Evolutionary conservation across 2,113 vertebrate species (phyloP), one percentile per base, ranked within the genome.

Genomic region (Podarcis raffonei): DNA sequence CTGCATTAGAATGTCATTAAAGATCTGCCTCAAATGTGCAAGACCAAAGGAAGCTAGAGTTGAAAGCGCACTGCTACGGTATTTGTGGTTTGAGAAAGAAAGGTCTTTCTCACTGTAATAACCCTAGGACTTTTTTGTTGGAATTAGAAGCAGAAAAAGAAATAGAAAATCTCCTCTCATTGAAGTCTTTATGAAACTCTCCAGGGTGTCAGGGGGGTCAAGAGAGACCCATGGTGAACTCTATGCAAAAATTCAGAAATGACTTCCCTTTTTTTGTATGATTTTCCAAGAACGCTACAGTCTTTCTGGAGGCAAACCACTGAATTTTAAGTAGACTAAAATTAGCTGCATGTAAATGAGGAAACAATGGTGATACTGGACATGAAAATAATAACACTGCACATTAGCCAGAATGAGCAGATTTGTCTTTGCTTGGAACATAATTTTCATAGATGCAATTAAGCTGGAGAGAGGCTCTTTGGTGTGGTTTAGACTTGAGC

Each of bases 21-120:
- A 87, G 32, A 86, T 93, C 22, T 88, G 42, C 72, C 32, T 94
- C 71, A 93, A 94, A 92, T 81, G 30, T 27, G 57, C 7, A 90
- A 86, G 86, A 71, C 0, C 6, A 90, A 92, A 84, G 79, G 22
- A 11, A 89, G 35, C 76, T 27, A 87, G 32, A 90, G 83, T 93
- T 94, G 81, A 89, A 89, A 89, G 87, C 27, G 59, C 83, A 25
- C 71, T 32, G 37, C 81, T 89, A 78, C 39, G 15, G 23, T 59
- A 89, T 78, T 84, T 42, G 59, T 78, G 65, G 65, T n/a, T 22
- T 66, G 72, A 89, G 42, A 77, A 78, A 88, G 81, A 89, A 69
- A 89, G 16, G 42, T 22, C 48, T 81, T 86, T 84, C 72, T 89
- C 62, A 57, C 62, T 78, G 62, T 69, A 89, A 68, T 83, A 84